Evolutionary conservation across 2,113 vertebrate species (phyloP), one percentile per base, ranked within the genome.

Genomic region (Pungitius pungitius): DNA sequence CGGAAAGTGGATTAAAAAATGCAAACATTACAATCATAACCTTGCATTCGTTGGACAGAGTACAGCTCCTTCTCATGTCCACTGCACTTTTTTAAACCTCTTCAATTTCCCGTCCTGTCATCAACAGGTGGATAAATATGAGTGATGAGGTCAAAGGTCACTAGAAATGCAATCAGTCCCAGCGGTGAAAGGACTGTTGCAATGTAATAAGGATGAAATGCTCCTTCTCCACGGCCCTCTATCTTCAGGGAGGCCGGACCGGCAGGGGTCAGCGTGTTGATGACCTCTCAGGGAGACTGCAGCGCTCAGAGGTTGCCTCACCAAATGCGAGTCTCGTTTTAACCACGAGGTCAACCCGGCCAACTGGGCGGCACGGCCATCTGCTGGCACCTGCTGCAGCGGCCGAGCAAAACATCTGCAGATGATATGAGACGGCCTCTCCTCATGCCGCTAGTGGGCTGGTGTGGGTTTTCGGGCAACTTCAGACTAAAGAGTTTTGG

Each of bases 371-470:
- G 18, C 39, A 43, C 56, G 39, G 73, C 75, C 84, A 78, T 88
- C 74, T 78, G 81, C 60, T 85, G 77, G 83, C 86, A 89, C 80
- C 64, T 88, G 77, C 87, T 85, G 67, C 81, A 81, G 67, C 70
- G 68, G 80, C 72, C 72, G 71, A 80, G 81, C 70, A 67, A 59
- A 86, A 91, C 88, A 90, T 91, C 86, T 90, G 11, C 2, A 81
- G 51, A 37, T 49, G 37, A 64, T 5, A 89, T 91, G 81, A 49
- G 43, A 75, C 88, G 60, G 0, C 78, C 40, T 20, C 67, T 72
- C 77, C 78, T 73, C 79, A 84, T 35, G 78, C 60, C 14, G 24
- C 64, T 5, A 11, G n/a, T 26, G 0, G 51, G 7, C 24, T 9
- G 51, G 62, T 72, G 27, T 40, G 15, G 47, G n/a, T 49, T 45